Evolutionary conservation across 2,888 invertebrate genomes (phyloP).

Genomic region (Galerucella pusilla): DNA sequence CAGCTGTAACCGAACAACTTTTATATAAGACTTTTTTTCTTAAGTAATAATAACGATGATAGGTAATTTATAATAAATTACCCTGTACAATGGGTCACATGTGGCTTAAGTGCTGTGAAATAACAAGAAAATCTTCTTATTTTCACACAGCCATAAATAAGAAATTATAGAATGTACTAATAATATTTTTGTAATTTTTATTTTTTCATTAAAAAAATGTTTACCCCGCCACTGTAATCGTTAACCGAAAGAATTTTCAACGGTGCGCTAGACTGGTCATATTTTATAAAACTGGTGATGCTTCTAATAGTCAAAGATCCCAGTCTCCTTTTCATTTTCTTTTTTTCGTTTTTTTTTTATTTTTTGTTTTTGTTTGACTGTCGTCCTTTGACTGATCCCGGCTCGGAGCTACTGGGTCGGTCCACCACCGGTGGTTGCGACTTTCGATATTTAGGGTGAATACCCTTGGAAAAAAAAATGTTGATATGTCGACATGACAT

Average conservation of each 20-base stretch:
- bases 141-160: too few relatives aligned
- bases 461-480: constrained; percentile 28
- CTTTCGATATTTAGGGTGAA: constrained; percentile 30
- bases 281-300: constrained; percentile 31
- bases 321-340: constrained; percentile 22
- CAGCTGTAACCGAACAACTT: too few relatives aligned
- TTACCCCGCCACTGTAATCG: not conserved
- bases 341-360: constrained; percentile 10
- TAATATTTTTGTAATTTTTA: not conserved
- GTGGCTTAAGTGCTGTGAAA: too few relatives aligned
- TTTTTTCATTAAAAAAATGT: not conserved
- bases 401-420: constrained; percentile 27
- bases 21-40: too few relatives aligned
- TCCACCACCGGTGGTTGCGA: constrained; percentile 20
- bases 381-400: constrained; percentile 29
- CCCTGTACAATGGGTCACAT: too few relatives aligned
- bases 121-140: too few relatives aligned
- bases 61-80: too few relatives aligned
- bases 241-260: constrained; percentile 28
- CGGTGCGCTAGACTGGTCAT: constrained; percentile 26
- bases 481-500: constrained; percentile 16
- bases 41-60: too few relatives aligned
- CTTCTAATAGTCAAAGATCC: constrained; percentile 36
- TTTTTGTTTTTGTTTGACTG: constrained; percentile 29
- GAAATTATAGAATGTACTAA: not conserved